Evolutionary conservation across 2,113 vertebrate genomes (phyloP).

Genomic region (Montifringilla adamsi): DNA sequence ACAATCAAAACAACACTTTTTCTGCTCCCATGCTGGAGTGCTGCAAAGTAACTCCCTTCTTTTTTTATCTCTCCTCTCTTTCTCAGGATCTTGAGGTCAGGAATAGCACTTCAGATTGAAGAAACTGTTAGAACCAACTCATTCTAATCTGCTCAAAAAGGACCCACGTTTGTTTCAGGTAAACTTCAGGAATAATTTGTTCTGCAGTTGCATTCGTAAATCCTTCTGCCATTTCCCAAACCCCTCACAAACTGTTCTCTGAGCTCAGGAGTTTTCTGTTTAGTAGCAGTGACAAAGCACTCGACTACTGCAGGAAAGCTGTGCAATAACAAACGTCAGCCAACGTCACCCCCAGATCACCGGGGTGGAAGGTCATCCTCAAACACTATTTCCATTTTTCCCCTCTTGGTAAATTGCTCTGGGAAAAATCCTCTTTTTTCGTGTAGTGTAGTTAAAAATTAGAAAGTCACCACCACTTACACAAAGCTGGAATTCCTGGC

Average conservation of each 20-base stretch:
- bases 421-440: slow-evolving; percentile 24
- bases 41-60: background rate
- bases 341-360: background rate
- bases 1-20: slow-evolving; percentile 2
- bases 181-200: background rate
- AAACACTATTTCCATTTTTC: background rate
- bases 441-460: slow-evolving; percentile 20
- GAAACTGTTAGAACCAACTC: background rate
- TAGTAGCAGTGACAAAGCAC: slow-evolving; percentile 9
- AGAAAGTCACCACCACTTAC: slow-evolving; percentile 33
- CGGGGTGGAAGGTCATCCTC: slow-evolving; percentile 44
- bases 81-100: background rate
- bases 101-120: background rate
- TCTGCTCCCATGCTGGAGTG: background rate
- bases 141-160: background rate
- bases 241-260: background rate
- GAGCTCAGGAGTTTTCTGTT: slow-evolving; percentile 35
- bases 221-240: background rate
- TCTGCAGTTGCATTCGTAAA: background rate
- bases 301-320: slow-evolving; percentile 26
- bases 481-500: slow-evolving; percentile 40
- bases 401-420: slow-evolving; percentile 21
- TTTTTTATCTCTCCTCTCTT: background rate
- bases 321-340: slow-evolving; percentile 27
- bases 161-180: background rate